These are phyloP conservation scores for Leucoma salicis DNA, from an alignment of 2,888 invertebrate genomes.

Conservation along the genomic window DNA sequence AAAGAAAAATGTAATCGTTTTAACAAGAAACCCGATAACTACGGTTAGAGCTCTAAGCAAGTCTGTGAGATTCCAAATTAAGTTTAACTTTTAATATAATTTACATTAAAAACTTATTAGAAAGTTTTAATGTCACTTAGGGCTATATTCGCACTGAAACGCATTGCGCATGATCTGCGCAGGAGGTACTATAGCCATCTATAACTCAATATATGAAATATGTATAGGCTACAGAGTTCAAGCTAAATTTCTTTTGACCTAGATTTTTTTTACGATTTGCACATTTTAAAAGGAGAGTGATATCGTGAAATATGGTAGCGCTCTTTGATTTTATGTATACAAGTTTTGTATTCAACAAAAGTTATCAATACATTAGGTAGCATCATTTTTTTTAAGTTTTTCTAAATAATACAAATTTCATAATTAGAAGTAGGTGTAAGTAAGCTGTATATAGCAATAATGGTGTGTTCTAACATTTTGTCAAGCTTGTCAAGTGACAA, in stretches of 20 bases:
- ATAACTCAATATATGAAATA: slow-evolving; percentile 37
- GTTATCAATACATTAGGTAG: no score
- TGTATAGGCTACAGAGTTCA: slow-evolving; percentile 43
- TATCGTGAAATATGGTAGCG: slow-evolving; percentile 34
- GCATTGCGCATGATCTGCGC: slow-evolving; percentile 71
- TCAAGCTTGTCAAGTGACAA: not conserved
- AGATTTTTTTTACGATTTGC: slow-evolving; percentile 48
- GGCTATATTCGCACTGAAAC: slow-evolving; percentile 39
- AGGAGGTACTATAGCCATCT: slow-evolving; percentile 52
- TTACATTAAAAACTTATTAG: slow-evolving; percentile 44
- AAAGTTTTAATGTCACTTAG: slow-evolving; percentile 45
- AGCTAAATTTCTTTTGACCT: slow-evolving; percentile 62
- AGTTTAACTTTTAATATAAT: slow-evolving; percentile 30
- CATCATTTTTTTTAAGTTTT: no score
- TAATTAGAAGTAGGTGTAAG: no score
- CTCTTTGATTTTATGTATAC: slow-evolving; percentile 2
- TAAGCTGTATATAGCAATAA: not conserved
- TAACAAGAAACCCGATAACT: no score
- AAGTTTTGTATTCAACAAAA: no score
- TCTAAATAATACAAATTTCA: no score
- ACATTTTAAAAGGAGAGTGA: slow-evolving; percentile 32
- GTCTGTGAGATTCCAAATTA: no score
- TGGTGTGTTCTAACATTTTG: not conserved
- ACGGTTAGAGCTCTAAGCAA: no score
- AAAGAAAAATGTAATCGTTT: no score